Conservation (phyloP, 2,113 vertebrate species). For the Stictonetta naevosa region DNA sequence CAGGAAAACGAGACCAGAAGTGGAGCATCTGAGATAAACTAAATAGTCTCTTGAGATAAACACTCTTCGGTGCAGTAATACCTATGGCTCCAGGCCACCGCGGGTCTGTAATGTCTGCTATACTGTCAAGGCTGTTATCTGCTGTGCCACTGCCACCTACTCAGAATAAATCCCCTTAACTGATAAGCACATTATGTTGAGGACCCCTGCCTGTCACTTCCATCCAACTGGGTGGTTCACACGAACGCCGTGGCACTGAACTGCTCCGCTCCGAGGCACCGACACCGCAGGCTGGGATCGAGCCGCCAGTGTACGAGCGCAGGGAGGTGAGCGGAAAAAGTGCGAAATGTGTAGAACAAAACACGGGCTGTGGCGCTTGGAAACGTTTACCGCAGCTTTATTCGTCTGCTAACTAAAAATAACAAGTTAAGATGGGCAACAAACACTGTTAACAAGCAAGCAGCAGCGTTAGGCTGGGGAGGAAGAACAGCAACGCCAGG, state of each 20-base stretch:
- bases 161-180: constrained; percentile 51
- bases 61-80: constrained; percentile 68
- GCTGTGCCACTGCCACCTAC: constrained; percentile 44
- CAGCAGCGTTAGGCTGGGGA: not conserved
- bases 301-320: not conserved
- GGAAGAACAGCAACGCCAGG: not conserved
- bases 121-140: constrained; percentile 53
- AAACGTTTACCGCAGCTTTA: not conserved
- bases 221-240: constrained; percentile 26
- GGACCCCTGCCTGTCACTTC: constrained; percentile 41
- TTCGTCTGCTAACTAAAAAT: not conserved
- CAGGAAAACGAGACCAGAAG: constrained; percentile 37
- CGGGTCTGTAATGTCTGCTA: constrained; percentile 3
- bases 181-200: constrained; percentile 64
- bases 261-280: rapidly evolving
- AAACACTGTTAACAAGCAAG: not conserved
- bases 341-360: not conserved
- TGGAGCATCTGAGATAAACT: constrained; percentile 71
- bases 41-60: constrained; percentile 76
- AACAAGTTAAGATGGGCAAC: not conserved
- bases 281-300: not conserved
- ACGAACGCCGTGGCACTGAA: not conserved
- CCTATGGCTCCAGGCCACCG: constrained; percentile 61
- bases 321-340: rapidly evolving
- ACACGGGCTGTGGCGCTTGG: not conserved